These are phyloP conservation scores for Cynocephalus volans DNA, from an alignment of 2,113 vertebrate species.

Conservation along the genomic window DNA sequence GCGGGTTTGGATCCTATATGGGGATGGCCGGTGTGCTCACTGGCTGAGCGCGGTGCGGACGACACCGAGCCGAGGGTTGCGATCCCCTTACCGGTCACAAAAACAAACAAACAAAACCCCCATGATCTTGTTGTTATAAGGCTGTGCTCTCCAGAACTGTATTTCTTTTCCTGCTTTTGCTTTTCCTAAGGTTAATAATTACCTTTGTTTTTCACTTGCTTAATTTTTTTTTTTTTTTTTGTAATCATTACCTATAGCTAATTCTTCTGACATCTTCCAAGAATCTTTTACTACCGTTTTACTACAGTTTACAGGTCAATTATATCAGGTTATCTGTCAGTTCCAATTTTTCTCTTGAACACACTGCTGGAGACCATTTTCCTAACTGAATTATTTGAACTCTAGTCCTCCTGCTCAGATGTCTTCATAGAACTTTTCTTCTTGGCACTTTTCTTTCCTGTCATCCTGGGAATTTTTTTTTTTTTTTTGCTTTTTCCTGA, in stretches of 20 bases:
- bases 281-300: neutral
- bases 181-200: constrained; percentile 32
- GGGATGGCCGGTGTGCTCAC: too few species aligned
- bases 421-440: neutral
- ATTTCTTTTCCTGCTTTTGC: neutral
- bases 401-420: neutral
- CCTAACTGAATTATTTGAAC: neutral
- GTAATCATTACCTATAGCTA: neutral
- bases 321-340: neutral
- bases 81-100: too few species aligned
- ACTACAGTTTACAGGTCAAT: neutral
- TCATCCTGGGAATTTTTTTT: neutral
- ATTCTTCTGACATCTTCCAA: neutral
- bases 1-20: too few species aligned
- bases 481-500: neutral
- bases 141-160: neutral
- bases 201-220: neutral
- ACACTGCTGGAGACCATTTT: neutral
- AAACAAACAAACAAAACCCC: too few species aligned
- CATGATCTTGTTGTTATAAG: too few species aligned
- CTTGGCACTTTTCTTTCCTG: neutral
- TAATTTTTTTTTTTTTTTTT: constrained; percentile 32
- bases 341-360: neutral
- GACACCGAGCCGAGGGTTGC: too few species aligned
- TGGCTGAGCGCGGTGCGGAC: too few species aligned